Base-by-base conservation (phyloP, 1,140 invertebrate genomes). In the Eubasilissa regina region DNA sequence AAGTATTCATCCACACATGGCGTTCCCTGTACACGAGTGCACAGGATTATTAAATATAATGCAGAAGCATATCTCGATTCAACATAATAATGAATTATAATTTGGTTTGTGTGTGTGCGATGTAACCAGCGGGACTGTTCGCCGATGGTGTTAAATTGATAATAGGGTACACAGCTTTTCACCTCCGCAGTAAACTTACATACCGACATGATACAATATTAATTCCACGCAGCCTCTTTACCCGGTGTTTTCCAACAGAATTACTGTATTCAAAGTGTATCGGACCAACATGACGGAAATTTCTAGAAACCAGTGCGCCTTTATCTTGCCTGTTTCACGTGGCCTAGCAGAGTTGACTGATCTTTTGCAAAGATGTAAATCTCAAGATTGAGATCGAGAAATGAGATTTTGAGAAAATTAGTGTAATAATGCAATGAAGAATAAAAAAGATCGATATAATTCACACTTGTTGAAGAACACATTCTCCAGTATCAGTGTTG, bases 121-220 rank as follows among this genome's bases (percentile, higher is more conserved):
- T 12, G 60, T 62, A 62, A 35, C 60, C 25, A 62, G 13, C 60
- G 19, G 25, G 25, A 3, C 13, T 15, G 60, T 51, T 6, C 25
- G 35, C 19, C 60, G 60, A 64, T 64, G 60, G 60, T 64, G 60
- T 64, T 64, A 64, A 64, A 64, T 64, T 64, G 60, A 64, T 64
- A 64, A 64, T 44, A 64, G 19, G 55, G 19, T 64, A 64, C 60
- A n/a, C 35, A 25, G 35, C 60, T 64, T 64, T 43, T 35, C 60
- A 64, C 60, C 60, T 64, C 60, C 35, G 60, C 60, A 25, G n/a
- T 25, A 62, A 51, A 51, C 11, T 51, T 8, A 35, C 25, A 35
- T 6, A 35, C 25, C 1, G 1, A 35, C 25, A 58, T 58, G 17
- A 58, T 58, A 58, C 21, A 11, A 7, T 58, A 58, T 58, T 58